These are phyloP conservation scores for Sitta carolinensis DNA, from an alignment of 2,797 vertebrate genomes.

Conservation along the genomic window DNA sequence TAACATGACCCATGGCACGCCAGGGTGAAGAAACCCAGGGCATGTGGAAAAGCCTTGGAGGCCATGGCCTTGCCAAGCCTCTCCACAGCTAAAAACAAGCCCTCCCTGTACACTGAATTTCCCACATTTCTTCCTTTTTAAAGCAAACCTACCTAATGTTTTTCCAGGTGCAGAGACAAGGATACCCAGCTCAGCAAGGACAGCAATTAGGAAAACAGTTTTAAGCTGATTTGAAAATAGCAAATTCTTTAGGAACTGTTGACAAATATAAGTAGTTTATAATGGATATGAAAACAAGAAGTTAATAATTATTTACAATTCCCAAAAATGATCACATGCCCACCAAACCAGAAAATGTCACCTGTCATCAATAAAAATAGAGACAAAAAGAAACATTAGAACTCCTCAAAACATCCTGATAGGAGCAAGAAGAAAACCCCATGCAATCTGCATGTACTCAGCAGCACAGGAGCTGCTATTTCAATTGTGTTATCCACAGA, in stretches of 20 bases:
- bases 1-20: fast-evolving
- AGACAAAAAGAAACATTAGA: neutral
- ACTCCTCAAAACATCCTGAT: neutral
- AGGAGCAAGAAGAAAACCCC: neutral
- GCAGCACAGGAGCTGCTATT: neutral
- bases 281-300: neutral
- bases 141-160: neutral
- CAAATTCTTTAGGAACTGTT: neutral
- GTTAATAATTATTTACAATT: neutral
- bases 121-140: neutral
- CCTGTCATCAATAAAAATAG: neutral
- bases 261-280: neutral
- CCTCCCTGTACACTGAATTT: neutral
- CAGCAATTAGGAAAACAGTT: neutral
- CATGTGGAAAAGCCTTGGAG: neutral
- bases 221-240: neutral
- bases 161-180: neutral
- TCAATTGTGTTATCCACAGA: neutral
- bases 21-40: neutral
- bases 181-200: neutral
- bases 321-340: neutral
- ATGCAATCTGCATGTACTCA: neutral
- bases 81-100: neutral
- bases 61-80: neutral
- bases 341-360: neutral